Percentiles rank a stretch among this genome's conserved stretches.
These are phyloP conservation scores for Eudyptes chrysolophus DNA, from an alignment of 2,113 vertebrate species.

Conservation along the genomic window DNA sequence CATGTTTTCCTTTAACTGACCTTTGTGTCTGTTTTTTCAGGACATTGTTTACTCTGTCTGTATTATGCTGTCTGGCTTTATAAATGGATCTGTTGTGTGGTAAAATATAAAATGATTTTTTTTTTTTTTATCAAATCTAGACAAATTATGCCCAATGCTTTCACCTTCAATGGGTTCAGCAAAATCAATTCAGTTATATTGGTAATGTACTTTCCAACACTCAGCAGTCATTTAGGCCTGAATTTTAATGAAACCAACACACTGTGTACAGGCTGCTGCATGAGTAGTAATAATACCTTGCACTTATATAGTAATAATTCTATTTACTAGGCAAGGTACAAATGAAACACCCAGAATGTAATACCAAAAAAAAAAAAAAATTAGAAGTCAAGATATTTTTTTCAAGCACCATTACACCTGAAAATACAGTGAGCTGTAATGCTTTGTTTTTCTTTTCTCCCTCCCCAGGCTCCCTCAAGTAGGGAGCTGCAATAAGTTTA, in stretches of 20 bases:
- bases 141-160: conserved; percentile 44
- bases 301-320: conserved; percentile 31
- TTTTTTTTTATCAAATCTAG: conserved; percentile 20
- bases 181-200: conserved; percentile 47
- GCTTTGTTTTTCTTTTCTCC: neutral
- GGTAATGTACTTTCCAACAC: conserved; percentile 47
- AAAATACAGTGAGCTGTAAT: neutral
- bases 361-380: neutral
- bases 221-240: conserved; percentile 17
- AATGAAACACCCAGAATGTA: neutral
- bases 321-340: conserved; percentile 34
- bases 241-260: conserved; percentile 45
- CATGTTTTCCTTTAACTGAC: neutral
- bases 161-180: conserved; percentile 26
- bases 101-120: neutral
- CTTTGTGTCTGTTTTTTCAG: conserved; percentile 6
- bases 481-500: neutral
- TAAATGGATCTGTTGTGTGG: neutral
- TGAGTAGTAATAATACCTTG: neutral
- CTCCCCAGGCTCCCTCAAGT: neutral
- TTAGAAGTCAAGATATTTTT: neutral
- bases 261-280: neutral
- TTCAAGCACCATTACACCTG: neutral
- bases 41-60: conserved; percentile 1
- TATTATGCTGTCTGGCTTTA: conserved; percentile 5